Conservation (phyloP, 2,888 invertebrate species). For the Papilio demoleus region DNA sequence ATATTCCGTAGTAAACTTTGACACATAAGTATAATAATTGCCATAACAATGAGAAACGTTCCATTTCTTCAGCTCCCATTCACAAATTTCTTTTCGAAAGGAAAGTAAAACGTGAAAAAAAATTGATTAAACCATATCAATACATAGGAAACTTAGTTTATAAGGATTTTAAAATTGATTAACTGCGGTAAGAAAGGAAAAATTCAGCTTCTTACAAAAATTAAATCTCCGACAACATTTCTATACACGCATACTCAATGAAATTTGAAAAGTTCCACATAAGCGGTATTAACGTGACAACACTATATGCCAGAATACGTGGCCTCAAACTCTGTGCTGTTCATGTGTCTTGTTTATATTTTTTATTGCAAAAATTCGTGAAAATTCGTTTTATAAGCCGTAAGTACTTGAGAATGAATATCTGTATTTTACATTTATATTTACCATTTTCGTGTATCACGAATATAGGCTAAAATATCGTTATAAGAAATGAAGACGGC, state of each 20-base stretch:
- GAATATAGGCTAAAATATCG: slow-evolving; percentile 43
- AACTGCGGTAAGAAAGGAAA: not conserved
- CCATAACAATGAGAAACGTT: slow-evolving; percentile 49
- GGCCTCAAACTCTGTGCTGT: slow-evolving; percentile 73
- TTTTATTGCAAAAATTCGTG: slow-evolving; percentile 69
- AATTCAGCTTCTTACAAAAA: too few species aligned
- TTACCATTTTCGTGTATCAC: slow-evolving; percentile 36
- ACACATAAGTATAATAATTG: slow-evolving; percentile 46
- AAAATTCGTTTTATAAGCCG: slow-evolving; percentile 63
- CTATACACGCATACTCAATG: slow-evolving; percentile 51
- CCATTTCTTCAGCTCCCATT: slow-evolving; percentile 37
- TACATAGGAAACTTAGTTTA: too few species aligned
- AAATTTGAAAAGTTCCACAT: slow-evolving; percentile 81
- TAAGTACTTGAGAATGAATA: slow-evolving; percentile 60
- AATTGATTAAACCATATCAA: not conserved
- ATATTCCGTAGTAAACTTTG: slow-evolving; percentile 47
- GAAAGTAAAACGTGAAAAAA: not conserved
- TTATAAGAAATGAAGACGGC: slow-evolving; percentile 56
- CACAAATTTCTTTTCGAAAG: not conserved
- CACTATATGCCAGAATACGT: slow-evolving; percentile 76
- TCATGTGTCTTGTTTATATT: slow-evolving; percentile 78
- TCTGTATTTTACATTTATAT: slow-evolving; percentile 39
- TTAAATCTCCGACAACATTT: slow-evolving; percentile 49
- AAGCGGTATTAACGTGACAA: slow-evolving; percentile 73
- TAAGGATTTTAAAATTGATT: not conserved